These are phyloP conservation scores for Mimumesa dahlbomi DNA, from an alignment of 2,888 invertebrate species.

Conservation along the genomic window DNA sequence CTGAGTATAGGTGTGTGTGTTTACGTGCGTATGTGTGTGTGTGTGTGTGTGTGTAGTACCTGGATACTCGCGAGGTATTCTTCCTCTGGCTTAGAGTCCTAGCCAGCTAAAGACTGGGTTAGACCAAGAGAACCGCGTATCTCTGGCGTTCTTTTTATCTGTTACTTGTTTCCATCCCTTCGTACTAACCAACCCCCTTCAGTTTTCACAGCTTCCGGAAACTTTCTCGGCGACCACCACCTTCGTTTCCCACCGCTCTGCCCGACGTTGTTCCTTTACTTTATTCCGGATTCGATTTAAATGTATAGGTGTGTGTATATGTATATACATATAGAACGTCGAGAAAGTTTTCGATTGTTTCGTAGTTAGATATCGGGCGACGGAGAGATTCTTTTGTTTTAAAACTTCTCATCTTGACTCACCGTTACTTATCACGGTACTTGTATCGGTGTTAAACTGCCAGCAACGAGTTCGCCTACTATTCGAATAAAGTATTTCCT, in stretches of 20 bases:
- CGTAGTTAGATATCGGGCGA: background rate
- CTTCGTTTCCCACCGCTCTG: too few species aligned
- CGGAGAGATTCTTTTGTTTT: slow-evolving; percentile 1
- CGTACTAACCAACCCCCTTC: background rate
- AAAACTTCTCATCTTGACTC: background rate
- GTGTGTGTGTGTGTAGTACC: too few species aligned
- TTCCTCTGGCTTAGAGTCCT: background rate
- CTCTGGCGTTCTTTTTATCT: background rate
- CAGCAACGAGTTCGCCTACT: background rate
- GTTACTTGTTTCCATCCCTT: background rate
- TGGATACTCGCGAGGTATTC: too few species aligned
- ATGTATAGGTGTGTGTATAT: too few species aligned
- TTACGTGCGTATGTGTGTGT: too few species aligned
- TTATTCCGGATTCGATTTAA: too few species aligned
- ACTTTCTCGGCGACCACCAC: too few species aligned
- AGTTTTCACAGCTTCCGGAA: background rate
- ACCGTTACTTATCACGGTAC: background rate
- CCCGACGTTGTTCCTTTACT: too few species aligned
- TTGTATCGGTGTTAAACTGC: background rate
- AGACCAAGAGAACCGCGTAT: background rate
- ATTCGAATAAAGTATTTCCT: background rate
- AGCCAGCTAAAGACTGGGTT: background rate
- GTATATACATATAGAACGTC: too few species aligned
- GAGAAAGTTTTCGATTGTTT: slow-evolving; percentile 9
- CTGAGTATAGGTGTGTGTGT: too few species aligned